Conservation (phyloP, 2,113 vertebrate species). For the Microcebus tavaratra region DNA sequence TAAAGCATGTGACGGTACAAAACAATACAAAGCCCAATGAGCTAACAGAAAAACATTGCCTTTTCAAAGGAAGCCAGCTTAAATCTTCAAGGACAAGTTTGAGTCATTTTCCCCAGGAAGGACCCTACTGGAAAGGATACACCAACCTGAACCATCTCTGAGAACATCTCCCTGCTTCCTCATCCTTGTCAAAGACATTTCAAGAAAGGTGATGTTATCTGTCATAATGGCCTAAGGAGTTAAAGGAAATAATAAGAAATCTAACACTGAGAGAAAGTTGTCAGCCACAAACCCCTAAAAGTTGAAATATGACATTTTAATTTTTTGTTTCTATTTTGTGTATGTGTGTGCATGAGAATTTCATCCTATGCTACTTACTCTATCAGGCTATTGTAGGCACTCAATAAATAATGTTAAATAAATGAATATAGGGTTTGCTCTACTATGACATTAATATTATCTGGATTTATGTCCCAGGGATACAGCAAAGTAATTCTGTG, state of each 20-base stretch:
- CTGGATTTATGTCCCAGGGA: neutral
- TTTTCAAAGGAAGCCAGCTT: neutral
- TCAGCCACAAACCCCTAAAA: neutral
- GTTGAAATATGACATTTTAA: neutral
- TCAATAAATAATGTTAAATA: neutral
- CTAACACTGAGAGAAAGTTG: neutral
- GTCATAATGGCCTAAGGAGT: neutral
- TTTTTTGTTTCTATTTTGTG: neutral
- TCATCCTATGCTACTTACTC: neutral
- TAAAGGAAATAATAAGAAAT: constrained; percentile 4
- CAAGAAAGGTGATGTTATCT: neutral
- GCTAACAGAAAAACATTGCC: neutral
- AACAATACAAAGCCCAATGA: neutral
- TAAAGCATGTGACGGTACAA: neutral
- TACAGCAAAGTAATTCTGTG: neutral
- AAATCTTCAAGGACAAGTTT: neutral
- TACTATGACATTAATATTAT: neutral
- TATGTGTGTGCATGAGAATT: neutral
- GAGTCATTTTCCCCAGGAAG: neutral
- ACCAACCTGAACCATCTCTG: accelerated
- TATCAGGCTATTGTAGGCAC: neutral
- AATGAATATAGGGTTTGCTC: neutral
- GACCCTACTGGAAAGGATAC: neutral
- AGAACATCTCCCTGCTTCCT: neutral
- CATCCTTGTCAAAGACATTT: neutral